These are phyloP conservation scores for Stegostoma tigrinum DNA, from an alignment of 2,113 vertebrate species.

Conservation along the genomic window DNA sequence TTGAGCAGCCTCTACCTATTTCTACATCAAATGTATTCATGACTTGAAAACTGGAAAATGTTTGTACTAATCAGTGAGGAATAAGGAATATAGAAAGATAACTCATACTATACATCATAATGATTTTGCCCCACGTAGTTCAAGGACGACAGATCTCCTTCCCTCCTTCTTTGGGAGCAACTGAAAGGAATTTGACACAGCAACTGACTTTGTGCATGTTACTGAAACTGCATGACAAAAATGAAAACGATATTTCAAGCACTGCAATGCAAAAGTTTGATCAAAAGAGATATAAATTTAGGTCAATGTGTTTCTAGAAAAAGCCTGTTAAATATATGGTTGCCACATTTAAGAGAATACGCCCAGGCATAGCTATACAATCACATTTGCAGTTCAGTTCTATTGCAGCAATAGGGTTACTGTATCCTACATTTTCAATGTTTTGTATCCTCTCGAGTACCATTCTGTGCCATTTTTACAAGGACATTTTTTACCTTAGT, in stretches of 20 bases:
- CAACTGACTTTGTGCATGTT: neutral
- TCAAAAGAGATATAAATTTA: neutral
- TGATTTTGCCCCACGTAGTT: neutral
- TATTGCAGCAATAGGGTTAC: neutral
- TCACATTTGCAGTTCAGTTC: neutral
- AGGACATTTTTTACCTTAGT: no score
- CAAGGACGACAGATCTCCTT: neutral
- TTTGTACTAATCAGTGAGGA: neutral
- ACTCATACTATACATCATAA: neutral
- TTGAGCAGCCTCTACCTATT: neutral
- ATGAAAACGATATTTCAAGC: neutral
- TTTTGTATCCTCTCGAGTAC: neutral
- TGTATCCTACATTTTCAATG: neutral
- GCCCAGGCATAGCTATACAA: neutral
- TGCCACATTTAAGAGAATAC: neutral
- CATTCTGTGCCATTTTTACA: neutral
- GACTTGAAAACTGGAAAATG: neutral
- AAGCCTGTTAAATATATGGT: neutral
- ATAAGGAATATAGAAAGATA: neutral
- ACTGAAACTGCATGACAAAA: neutral
- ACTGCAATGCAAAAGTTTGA: neutral
- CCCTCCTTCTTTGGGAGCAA: neutral
- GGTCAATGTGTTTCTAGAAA: neutral
- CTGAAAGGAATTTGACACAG: neutral
- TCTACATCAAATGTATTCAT: neutral